Base-by-base conservation (phyloP, 2,888 invertebrate species). In the Hirtodrosophila trivittata region DNA sequence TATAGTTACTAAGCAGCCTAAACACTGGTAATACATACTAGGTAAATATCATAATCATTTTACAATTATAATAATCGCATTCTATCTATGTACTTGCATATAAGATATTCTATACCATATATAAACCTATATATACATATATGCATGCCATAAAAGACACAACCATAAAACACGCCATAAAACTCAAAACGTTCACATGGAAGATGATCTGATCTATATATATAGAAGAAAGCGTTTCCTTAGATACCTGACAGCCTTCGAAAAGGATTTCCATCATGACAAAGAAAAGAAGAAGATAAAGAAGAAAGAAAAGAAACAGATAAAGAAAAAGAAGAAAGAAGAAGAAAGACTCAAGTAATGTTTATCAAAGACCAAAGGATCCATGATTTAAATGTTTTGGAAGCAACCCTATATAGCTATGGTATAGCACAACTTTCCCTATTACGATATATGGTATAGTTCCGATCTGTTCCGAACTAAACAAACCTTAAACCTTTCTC, bases 1-100 rank as follows among this genome's bases (percentile, higher is more conserved):
- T 84, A 81, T 81, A 84, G 78, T 74, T 82, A 85, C 76, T 85
- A 77, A 84, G 74, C 76, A 78, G 64, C 74, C 74, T 74, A 49
- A 69, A 68, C 56, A 68, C 69, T 82, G 84, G 76, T 78, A 81
- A 82, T 46, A 68, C 52, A 56, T 76, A 74, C 68, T 81, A 81
- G 85, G 82, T 82, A 82, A 84, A 76, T 84, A 81, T 83, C 49
- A 69, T 50, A 16, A 83, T 83, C 49, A 69, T 47, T 21, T 32
- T 58, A 32, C 6, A 28, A 39, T 21, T 30, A 49, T 59, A 50
- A 21, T 35, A 45, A n/a, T n/a, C n/a, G n/a, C n/a, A n/a, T n/a
- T 25, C 6, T 25, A 4, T 6, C 25, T 30, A 30, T 30, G 7
- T 7, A 9, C 30, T 9, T 9, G n/a, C 30, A 30, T 30, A 30